Evolutionary conservation across 2,888 invertebrate genomes (phyloP), one percentile per base, ranked within the genome.

Genomic region (Diarsia mendica): DNA sequence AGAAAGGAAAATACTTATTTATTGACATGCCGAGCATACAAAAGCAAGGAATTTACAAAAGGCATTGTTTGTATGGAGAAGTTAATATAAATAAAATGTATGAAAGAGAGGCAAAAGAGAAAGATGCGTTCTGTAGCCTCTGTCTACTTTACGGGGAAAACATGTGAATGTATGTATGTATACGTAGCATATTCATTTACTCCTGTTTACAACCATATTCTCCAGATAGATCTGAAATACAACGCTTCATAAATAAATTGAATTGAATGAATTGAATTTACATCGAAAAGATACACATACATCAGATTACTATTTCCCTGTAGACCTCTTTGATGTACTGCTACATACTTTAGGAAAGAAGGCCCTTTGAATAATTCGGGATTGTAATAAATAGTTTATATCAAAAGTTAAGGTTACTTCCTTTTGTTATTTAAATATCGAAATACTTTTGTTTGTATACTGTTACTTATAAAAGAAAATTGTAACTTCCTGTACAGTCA

Each of bases 311-410:
- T 72, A 77, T 81, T 84, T 85, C 33, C 13, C 60, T 70, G 63
- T 28, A 39, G 28, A 5, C 53, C 28, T n/a, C 23, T 67, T 13
- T 72, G 61, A 72, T 67, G 48, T 66, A 68, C 4, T 11, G 28
- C 13, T 23, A 10, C n/a, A 64, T 23, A 23, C 44, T 58, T 49
- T 51, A 20, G 33, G 23, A 13, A 46, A 48, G 66, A 65, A 39
- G 39, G 39, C 49, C 79, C 53, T 74, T 46, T 83, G 74, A 70
- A 83, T 79, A 67, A 81, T 81, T 73, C 83, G 13, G 48, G 44
- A 39, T 10, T 23, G 15, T 55, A 70, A 77, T 66, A 78, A 61
- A 69, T 69, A 66, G 6, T 65, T 77, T n/a, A 60, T 23, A 65
- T 61, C 48, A 10, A 18, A 44, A 44, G 10, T 64, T 64, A 23